Base-by-base conservation (phyloP, 2,113 vertebrate species). In the Myxocyprinus asiaticus region DNA sequence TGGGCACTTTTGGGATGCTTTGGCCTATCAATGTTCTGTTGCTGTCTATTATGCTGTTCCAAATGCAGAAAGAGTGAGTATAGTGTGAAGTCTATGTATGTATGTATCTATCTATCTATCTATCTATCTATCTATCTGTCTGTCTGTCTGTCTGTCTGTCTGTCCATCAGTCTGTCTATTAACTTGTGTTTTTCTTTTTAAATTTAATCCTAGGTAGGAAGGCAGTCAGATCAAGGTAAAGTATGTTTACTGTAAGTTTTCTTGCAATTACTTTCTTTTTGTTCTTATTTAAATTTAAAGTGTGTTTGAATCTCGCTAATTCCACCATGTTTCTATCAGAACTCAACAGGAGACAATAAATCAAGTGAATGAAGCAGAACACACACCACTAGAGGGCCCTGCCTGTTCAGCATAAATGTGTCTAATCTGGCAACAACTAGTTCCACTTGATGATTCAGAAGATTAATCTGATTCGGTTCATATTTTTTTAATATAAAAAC, bases 1-100 rank as follows among this genome's bases (percentile, higher is more conserved):
- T 0, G 89, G 55, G 88, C 82, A 81, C 59, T 87, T 0, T 70
- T 45, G 67, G 86, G 79, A 9, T 86, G 61, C 74, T 85, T 70
- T 22, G 65, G 77, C 6, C 0, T 89, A 8, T 86, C 81, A 3
- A 17, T 66, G 17, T 6, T 86, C 50, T 71, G 75, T 69, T 89
- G 84, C 82, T 66, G 88, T 79, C 87, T 86, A 56, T 82, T 88
- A 44, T 89, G 87, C 79, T 88, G 85, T 70, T 86, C 75, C 55
- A 82, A 71, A 8, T 82, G 4, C 67, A 88, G 82, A 77, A 91
- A 88, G 78, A 85, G 91, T 92, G 15, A 84, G 90, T 89, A 6
- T 73, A 47, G 6, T 22, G 4, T 33, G 22, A 33, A 2, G 10
- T 0, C 0, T n/a, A 6, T 71, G 6, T 7, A 15, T 22, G 0